A percentile compares a stretch with the other conserved stretches of the same genome.
These are phyloP conservation scores for Xerus rutilus DNA, from an alignment of 2,797 vertebrate genomes.

Conservation along the genomic window DNA sequence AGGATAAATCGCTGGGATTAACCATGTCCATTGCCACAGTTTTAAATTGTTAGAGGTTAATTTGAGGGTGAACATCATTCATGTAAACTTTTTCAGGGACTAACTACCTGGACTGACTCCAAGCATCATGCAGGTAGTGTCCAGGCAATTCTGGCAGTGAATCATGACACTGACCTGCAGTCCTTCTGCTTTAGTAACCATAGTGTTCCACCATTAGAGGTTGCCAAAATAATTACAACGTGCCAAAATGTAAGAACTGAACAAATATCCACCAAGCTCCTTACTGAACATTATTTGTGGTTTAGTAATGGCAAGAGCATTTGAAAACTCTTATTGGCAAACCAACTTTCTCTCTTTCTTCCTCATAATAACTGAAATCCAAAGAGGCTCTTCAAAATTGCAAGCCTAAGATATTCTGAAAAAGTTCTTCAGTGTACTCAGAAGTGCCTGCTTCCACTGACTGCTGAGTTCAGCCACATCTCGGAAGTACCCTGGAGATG, in stretches of 20 bases:
- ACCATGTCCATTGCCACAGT: constrained; percentile 13
- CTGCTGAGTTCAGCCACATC: constrained; percentile 65
- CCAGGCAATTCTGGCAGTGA: constrained; percentile 61
- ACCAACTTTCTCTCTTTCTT: constrained; percentile 53
- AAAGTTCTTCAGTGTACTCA: constrained; percentile 63
- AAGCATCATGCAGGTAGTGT: constrained; percentile 52
- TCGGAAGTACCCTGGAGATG: constrained; percentile 68
- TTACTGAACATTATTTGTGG: constrained; percentile 65
- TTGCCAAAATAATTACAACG: constrained; percentile 67
- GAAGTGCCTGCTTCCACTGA: constrained; percentile 43
- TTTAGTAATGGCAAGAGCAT: constrained; percentile 63
- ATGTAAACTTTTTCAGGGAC: constrained; percentile 76
- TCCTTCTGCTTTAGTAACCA: constrained; percentile 69
- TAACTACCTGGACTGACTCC: constrained; percentile 61
- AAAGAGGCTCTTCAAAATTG: constrained; percentile 57
- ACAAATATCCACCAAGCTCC: constrained; percentile 64
- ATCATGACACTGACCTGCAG: constrained; percentile 62
- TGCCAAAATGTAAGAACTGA: constrained; percentile 67
- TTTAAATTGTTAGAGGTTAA: constrained; percentile 65
- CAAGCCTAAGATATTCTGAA: constrained; percentile 56
- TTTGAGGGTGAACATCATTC: constrained; percentile 69
- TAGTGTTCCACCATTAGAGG: constrained; percentile 59
- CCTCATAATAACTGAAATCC: not conserved
- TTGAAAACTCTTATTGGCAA: constrained; percentile 74
- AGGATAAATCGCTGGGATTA: not conserved